Evolutionary conservation across 2,113 vertebrate species (phyloP), one percentile per base, ranked within the genome.

Genomic region (Actinemys pallida): DNA sequence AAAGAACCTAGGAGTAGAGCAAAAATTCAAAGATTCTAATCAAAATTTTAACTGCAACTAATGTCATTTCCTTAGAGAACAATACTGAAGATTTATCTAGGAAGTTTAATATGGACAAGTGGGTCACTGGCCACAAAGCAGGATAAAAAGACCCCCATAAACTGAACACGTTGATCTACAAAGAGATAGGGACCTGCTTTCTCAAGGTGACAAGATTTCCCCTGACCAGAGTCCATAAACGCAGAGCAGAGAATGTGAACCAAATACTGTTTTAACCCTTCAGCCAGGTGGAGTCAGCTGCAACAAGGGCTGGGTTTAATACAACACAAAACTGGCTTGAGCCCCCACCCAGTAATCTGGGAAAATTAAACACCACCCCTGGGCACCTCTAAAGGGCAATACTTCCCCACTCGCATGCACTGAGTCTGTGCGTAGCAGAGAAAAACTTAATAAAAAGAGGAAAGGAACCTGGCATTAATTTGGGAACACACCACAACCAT

Each of bases 131-230:
- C 91, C 47, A 86, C 42, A 24, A 90, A 12, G n/a, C 5, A 84
- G 69, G 90, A 94, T 27, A 87, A 89, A 93, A 45, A 93, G 57
- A 7, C 7, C 83, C 12, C 75, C n/a, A 39, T 76, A 93, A 92
- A 94, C 31, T 20, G 57, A 2, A 0, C 39, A 81, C 29, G 87
- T 86, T 0, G 0, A 50, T 86, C 75, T 95, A 89, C 24, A 54
- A 92, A 1, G 7, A 93, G 52, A 39, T 39, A 69, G 35, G n/a
- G 65, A 39, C 19, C n/a, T 39, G 19, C 35, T 72, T 39, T 20
- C 65, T n/a, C 25, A 29, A 62, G 27, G 57, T 69, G 65, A n/a
- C 11, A 62, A 62, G 59, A 35, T 62, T 62, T 62, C 29, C 13
- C 29, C 59, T 31, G 59, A 35, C 29, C 59, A 29, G 59, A 35